Base-by-base conservation (phyloP, 2,888 invertebrate species). In the Ditula angustiorana region DNA sequence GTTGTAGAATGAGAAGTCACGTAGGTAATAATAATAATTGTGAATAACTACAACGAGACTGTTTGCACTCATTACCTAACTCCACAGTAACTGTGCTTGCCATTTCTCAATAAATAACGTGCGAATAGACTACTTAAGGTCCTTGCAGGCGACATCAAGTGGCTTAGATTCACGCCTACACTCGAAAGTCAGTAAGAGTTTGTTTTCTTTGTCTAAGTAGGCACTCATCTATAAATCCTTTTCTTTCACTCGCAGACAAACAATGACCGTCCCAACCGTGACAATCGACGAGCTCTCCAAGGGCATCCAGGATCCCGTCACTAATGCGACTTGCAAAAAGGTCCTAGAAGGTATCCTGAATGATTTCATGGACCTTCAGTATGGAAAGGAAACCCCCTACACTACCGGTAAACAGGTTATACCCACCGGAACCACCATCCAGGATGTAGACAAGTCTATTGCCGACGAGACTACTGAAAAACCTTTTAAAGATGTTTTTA, bases 311-410 rank as follows among this genome's bases (percentile, higher is more conserved):
- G 82, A 85, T 67, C 73, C 80, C n/a, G 78, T 82, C 16, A 79
- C 82, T 19, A 82, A 76, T 3, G 66, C 73, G 0, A 78, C 71
- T 37, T 74, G 85, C 1, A 83, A 83, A 74, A 90, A 83, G 65
- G 86, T 89, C 49, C 77, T 90, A 10, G 86, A 85, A 75, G 86
- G 89, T 1, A 69, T 92, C 8, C 77, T 92, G 0, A 89, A 90
- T 37, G 92, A 92, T 69, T 88, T 76, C 74, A 90, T 92, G 91
- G 90, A 90, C 65, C 75, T 92, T 0, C 86, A 86, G 24, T 90
- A 85, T 46, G 86, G 78, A 0, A 88, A 87, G 66, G 83, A 83
- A 55, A 92, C 90, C 2, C 87, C 87, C 0, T 92, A 89, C 74
- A 91, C 92, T 0, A 90, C 88, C 1, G 92, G 92, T 3, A 80